A percentile compares a stretch with the other conserved stretches of the same genome.
These are phyloP conservation scores for Micronycteris hirsuta DNA, from an alignment of 2,113 vertebrate species.

Conservation along the genomic window DNA sequence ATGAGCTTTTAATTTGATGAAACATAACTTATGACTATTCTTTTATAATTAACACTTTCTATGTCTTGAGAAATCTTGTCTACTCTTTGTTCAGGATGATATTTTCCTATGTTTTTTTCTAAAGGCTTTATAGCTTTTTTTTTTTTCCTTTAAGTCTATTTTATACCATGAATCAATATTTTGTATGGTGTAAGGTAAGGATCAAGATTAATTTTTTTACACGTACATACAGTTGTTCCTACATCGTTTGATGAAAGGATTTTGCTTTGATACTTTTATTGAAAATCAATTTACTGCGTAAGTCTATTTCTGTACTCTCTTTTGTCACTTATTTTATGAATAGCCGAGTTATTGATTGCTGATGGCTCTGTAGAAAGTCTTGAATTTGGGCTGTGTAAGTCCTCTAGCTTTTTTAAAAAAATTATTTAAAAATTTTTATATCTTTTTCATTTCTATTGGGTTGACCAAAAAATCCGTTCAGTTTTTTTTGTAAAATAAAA, in stretches of 20 bases:
- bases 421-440: neutral
- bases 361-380: neutral
- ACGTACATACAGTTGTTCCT: neutral
- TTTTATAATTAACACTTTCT: neutral
- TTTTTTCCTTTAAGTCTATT: neutral
- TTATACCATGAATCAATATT: neutral
- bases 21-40: neutral
- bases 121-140: neutral
- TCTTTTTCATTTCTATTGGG: neutral
- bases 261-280: neutral
- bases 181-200: neutral
- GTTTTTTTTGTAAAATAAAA: too few relatives aligned
- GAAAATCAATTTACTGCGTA: neutral
- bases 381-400: neutral
- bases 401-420: neutral
- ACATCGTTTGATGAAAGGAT: neutral
- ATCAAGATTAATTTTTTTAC: neutral
- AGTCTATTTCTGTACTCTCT: neutral
- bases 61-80: neutral
- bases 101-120: neutral
- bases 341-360: neutral
- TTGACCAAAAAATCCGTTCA: too few relatives aligned
- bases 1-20: neutral
- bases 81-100: neutral
- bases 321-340: neutral